phyloP scores from a whole-genome alignment of 2,888 invertebrate species.

The Eupithecia pulchellata region DNA sequence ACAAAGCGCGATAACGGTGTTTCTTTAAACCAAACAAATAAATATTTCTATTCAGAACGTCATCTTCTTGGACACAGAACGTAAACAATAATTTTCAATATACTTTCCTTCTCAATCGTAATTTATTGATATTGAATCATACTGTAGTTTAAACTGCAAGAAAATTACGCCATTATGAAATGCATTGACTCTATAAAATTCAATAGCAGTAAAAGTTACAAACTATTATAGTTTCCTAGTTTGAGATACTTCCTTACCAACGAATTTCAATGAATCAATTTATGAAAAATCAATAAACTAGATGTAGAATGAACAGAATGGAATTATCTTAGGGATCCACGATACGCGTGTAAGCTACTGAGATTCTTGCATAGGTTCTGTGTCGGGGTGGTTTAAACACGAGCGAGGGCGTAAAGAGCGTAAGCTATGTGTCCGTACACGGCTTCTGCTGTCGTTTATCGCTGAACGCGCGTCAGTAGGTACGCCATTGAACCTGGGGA shows the following conservation, averaged over 20 bases:
- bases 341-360: constrained; percentile 25
- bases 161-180: constrained; percentile 9
- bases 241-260: not conserved
- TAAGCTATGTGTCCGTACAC: constrained; percentile 37
- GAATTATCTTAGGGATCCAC: not conserved
- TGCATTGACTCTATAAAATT: not conserved
- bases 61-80: constrained; percentile 53
- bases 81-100: constrained; percentile 43
- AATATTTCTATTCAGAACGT: constrained; percentile 40
- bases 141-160: not conserved
- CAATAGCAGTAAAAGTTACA: not conserved
- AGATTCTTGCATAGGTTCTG: constrained; percentile 33
- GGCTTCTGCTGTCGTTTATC: constrained; percentile 29
- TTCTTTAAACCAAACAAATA: constrained; percentile 39
- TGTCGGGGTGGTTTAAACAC: constrained; percentile 17
- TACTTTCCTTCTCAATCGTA: constrained; percentile 45
- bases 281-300: not conserved
- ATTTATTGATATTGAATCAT: not conserved
- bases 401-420: constrained; percentile 34
- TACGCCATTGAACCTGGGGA: constrained; percentile 48
- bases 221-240: not conserved
- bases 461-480: constrained; percentile 32
- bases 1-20: constrained; percentile 54
- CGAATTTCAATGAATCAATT: not conserved
- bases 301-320: not conserved